Base-by-base conservation (phyloP, 2,113 vertebrate species). In the Catagonus wagneri region DNA sequence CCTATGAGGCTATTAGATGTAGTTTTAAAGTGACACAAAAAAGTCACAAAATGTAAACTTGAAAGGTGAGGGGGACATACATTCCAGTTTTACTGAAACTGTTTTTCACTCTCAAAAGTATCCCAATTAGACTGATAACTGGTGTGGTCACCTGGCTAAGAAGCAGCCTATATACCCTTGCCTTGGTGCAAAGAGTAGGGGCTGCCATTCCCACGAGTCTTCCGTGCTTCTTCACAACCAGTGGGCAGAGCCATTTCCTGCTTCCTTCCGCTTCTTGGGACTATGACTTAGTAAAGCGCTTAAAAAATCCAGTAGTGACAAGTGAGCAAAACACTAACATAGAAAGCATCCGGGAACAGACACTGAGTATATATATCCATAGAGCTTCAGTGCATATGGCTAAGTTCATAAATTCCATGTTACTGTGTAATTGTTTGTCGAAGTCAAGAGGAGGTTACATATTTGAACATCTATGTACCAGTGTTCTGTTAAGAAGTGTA, bases 401-500 rank as follows among this genome's bases (percentile, higher is more conserved):
- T 86, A 61, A 72, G 39, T 81, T 89, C 74, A 92, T 96, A 27
- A 81, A 65, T 50, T 66, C 60, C 50, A 27, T 50, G 61, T 19
- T 50, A 78, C 76, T 85, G 1, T 60, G 63, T 69, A 3, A 92
- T 65, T 9, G 23, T 84, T 69, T 85, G 14, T 66, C 27, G 27
- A 80, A 69, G 32, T 76, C 52, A 81, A 93, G 50, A 86, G 22
- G 12, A 54, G 87, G 3, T 22, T 66, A 54, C 44, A 3, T 90
- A 80, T 39, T 72, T 69, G 29, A 89, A 61, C 9, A 50, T 76
- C 52, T 68, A 2, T 56, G 5, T 72, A 61, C 36, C 6, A 32
- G 34, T 25, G 3, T 75, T 89, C 69, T 54, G 32, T 89, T 92
- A 71, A 92, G 65, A 95, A 75, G 90, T 71, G 79, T 34, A 87